Evolutionary conservation across 2,888 invertebrate genomes (phyloP).

Genomic region (Trissolcus japonicus): DNA sequence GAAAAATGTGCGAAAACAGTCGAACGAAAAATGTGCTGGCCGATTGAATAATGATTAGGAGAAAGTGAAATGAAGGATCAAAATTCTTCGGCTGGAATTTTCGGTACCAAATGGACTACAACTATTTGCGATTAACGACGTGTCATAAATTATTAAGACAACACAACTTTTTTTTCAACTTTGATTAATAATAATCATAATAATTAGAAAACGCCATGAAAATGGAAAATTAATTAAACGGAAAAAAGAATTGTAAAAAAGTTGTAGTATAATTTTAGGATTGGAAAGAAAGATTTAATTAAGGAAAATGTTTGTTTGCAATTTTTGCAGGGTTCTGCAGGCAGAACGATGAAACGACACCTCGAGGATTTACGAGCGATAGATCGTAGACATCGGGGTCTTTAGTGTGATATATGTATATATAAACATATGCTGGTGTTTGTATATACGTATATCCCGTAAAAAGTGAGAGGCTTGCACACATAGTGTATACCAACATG

Average conservation of each 20-base stretch:
- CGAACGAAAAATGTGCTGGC: neutral
- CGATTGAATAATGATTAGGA: too few relatives aligned
- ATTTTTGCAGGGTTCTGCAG: constrained; percentile 68
- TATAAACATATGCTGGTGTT: constrained; percentile 48
- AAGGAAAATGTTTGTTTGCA: neutral
- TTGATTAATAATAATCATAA: too few relatives aligned
- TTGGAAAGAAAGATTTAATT: neutral
- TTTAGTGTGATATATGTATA: constrained; percentile 67
- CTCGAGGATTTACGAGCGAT: constrained; percentile 44
- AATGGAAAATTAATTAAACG: too few relatives aligned
- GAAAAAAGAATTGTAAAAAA: neutral
- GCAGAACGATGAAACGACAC: constrained; percentile 65
- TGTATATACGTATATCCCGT: constrained; percentile 47
- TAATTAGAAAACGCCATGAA: too few relatives aligned
- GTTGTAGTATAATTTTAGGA: neutral
- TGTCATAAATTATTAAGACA: too few relatives aligned
- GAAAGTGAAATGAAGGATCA: too few relatives aligned
- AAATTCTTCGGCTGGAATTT: too few relatives aligned
- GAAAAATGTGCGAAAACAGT: too few relatives aligned
- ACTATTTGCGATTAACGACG: too few relatives aligned
- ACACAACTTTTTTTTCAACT: too few relatives aligned
- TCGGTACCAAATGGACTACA: too few relatives aligned
- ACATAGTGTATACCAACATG: constrained; percentile 31
- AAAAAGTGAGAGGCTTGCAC: constrained; percentile 50
- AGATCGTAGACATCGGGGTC: constrained; percentile 60